A percentile compares a stretch with the other conserved stretches of the same genome.
Evolutionary conservation across 92 coral and sea anemone species (phyloP).

Genomic region (Bergia sp.): DNA sequence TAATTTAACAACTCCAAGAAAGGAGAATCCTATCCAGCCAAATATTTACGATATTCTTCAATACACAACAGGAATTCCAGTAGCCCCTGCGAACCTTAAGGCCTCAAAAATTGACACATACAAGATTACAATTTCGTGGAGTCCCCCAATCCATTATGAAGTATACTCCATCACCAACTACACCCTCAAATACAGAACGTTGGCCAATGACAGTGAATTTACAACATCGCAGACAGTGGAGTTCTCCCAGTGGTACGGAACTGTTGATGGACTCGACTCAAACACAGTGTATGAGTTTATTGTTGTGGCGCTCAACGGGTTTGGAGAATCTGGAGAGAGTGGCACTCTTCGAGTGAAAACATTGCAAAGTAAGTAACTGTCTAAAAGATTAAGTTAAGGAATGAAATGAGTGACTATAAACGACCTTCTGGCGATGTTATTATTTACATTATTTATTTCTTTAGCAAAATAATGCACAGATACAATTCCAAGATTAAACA

Average conservation of each 20-base stretch:
- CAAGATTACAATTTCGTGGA: conserved; percentile 36
- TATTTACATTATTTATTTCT: no score
- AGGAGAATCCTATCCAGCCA: no score
- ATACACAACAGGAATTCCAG: conserved; percentile 13
- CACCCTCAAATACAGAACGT: background rate
- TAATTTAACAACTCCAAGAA: no score
- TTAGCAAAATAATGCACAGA: no score
- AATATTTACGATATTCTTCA: no score
- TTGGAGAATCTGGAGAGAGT: background rate
- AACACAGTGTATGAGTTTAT: background rate
- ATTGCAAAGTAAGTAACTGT: background rate
- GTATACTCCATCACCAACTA: conserved; percentile 14
- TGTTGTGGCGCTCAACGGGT: background rate
- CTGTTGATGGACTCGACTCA: background rate
- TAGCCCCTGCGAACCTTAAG: conserved; percentile 26
- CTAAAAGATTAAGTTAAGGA: no score
- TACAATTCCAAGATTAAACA: no score
- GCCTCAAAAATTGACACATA: conserved; percentile 11
- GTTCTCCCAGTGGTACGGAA: background rate
- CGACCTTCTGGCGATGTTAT: no score
- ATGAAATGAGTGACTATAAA: no score
- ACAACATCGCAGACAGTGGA: background rate
- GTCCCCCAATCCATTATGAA: conserved; percentile 23
- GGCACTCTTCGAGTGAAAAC: background rate
- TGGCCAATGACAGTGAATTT: background rate